phyloP scores from a whole-genome alignment of 2,797 vertebrate genomes.

The Sebastes jordani region DNA sequence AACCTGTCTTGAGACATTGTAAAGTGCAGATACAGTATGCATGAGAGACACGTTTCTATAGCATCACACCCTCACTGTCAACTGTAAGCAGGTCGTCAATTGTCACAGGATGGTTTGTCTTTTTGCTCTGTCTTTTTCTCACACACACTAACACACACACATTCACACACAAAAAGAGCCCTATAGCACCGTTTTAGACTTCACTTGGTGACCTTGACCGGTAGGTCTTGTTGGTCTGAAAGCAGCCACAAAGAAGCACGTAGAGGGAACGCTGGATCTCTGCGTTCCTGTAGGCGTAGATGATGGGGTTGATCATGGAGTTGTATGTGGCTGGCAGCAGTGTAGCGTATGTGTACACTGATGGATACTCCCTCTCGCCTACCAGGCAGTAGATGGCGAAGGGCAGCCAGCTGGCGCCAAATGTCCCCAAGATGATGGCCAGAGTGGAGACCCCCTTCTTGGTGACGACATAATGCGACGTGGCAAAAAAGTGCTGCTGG shows the following conservation, averaged over 20 bases:
- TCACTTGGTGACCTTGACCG: slow-evolving; percentile 96
- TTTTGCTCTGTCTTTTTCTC: slow-evolving; percentile 41
- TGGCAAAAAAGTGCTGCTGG: slow-evolving; percentile 96
- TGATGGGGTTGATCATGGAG: slow-evolving; percentile 99
- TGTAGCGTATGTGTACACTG: slow-evolving; percentile 95
- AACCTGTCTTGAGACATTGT: slow-evolving; percentile 79
- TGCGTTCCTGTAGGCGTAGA: slow-evolving; percentile 96
- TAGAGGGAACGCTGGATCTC: slow-evolving; percentile 96
- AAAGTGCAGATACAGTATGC: slow-evolving; percentile 89
- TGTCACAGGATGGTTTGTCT: slow-evolving; percentile 54
- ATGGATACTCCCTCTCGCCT: slow-evolving; percentile 89
- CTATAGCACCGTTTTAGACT: slow-evolving; percentile 80
- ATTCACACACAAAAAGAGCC: slow-evolving; percentile 16
- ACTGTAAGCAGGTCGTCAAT: slow-evolving; percentile 80
- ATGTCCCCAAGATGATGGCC: slow-evolving; percentile 96
- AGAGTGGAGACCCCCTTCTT: slow-evolving; percentile 96
- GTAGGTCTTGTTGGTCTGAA: slow-evolving; percentile 89
- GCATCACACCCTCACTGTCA: slow-evolving; percentile 71
- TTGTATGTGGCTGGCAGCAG: slow-evolving; percentile 97
- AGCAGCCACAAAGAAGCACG: slow-evolving; percentile 94
- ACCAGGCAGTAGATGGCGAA: slow-evolving; percentile 97
- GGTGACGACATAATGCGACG: slow-evolving; percentile 93
- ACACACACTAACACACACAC: background rate
- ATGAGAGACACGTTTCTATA: slow-evolving; percentile 48
- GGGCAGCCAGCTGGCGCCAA: slow-evolving; percentile 97